Base-by-base conservation (phyloP, 2,797 vertebrate genomes). In the Fundulus diaphanus region DNA sequence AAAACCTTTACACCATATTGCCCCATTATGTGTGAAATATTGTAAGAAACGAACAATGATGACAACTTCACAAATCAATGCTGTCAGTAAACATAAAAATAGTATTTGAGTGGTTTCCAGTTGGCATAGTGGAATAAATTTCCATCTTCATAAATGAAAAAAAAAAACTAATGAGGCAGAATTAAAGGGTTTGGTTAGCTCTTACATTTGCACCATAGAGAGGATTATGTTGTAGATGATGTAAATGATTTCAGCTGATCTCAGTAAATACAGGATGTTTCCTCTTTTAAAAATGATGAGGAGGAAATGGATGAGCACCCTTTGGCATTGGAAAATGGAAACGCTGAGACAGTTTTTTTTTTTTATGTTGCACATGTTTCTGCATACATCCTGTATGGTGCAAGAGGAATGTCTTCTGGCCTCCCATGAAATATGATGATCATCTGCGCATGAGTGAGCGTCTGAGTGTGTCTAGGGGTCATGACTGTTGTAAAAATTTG, bases 401-500 rank as follows among this genome's bases (percentile, higher is more conserved):
- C 49, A 56, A 74, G n/a, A 74, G 54, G n/a, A 74, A 75, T 67
- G 78, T 77, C 72, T 73, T 85, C 68, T 71, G 78, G 80, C 72
- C 56, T 88, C 51, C 57, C 74, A 46, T 87, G 83, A 79, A 85
- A 86, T 87, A 75, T 83, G 81, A 77, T 59, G 73, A 75, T 54
- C 72, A 78, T 78, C 48, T 37, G 72, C 70, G 70, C 70, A 59
- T 80, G 42, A 44, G 68, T 74, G 80, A 76, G 51, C 65, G 77
- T 74, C 29, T 63, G 51, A 37, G 71, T 44, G 80, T 81, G 71
- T 88, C 75, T 79, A 46, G 59, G 88, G 89, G 94, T 94, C 93
- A 94, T 90, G 89, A 92, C 80, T 87, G 82, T 87, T 92, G 95
- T 94, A 95, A 96, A 91, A 96, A 96, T 81, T 95, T 95, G 90